phyloP scores from a whole-genome alignment of 2,797 vertebrate species.

The Lemur catta region DNA sequence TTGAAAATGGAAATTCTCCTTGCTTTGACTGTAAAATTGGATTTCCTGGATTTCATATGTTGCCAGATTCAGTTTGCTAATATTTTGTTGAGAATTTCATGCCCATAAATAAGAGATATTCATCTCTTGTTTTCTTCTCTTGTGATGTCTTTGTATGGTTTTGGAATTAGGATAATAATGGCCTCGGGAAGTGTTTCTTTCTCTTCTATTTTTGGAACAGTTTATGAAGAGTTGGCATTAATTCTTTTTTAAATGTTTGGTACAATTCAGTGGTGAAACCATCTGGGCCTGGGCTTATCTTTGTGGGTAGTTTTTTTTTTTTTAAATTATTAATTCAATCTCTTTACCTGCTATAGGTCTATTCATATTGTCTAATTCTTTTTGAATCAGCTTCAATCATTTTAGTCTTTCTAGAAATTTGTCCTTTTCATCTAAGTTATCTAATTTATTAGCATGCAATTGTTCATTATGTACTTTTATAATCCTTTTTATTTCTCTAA shows the following conservation, averaged over 20 bases:
- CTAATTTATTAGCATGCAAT: background rate
- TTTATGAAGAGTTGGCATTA: background rate
- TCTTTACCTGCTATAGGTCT: background rate
- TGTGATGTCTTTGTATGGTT: background rate
- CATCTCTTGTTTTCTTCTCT: background rate
- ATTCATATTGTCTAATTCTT: background rate
- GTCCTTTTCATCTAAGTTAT: background rate
- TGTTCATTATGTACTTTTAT: background rate
- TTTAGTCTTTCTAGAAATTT: background rate
- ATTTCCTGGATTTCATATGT: background rate
- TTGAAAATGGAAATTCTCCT: background rate
- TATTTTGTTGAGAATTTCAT: background rate
- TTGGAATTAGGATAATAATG: background rate
- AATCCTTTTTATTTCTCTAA: background rate
- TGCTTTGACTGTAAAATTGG: constrained; percentile 13
- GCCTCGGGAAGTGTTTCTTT: background rate
- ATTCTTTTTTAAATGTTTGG: background rate
- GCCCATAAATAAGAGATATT: background rate
- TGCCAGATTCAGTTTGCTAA: background rate
- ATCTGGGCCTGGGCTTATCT: background rate
- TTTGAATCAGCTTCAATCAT: background rate
- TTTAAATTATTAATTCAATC: background rate
- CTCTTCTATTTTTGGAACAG: background rate
- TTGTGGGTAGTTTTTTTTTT: background rate
- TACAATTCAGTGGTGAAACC: background rate